Percentiles rank a stretch among this genome's conserved stretches.
Conservation (phyloP, 1,140 invertebrate genomes). For the Drosophila oshimai region DNA sequence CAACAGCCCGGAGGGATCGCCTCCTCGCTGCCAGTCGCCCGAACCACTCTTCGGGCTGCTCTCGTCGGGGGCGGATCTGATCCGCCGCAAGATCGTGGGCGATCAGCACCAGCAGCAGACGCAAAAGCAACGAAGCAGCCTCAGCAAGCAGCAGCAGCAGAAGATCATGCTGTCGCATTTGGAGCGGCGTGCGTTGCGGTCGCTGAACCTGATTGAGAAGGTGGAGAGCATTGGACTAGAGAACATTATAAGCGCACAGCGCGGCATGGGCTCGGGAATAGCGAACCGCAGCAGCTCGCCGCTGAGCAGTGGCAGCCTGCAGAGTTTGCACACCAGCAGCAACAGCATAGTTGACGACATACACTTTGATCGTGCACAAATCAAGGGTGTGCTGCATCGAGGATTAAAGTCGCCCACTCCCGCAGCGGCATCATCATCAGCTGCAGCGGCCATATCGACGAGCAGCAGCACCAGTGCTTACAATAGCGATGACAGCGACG, state of each 20-base stretch:
- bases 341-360: constrained; percentile 82
- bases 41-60: constrained; percentile 86
- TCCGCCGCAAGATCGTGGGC: constrained; percentile 87
- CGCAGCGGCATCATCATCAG: neutral
- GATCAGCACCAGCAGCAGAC: constrained; percentile 72
- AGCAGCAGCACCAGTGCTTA: constrained; percentile 62
- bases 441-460: neutral
- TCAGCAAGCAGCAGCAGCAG: constrained; percentile 82
- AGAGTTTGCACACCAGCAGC: constrained; percentile 83
- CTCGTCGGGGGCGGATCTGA: constrained; percentile 89
- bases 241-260: constrained; percentile 85
- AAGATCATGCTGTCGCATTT: constrained; percentile 83
- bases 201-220: constrained; percentile 86
- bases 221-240: constrained; percentile 88
- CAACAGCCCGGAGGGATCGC: constrained; percentile 87
- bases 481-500: constrained; percentile 69
- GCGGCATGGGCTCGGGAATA: constrained; percentile 75
- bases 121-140: constrained; percentile 41
- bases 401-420: constrained; percentile 63
- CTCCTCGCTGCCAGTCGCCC: constrained; percentile 85
- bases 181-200: constrained; percentile 83
- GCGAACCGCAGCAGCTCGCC: constrained; percentile 85
- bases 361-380: constrained; percentile 77
- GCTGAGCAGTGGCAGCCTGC: constrained; percentile 87
- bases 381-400: constrained; percentile 71